These are phyloP conservation scores for Hoplias malabaricus DNA, from an alignment of 2,113 vertebrate genomes.

Conservation along the genomic window DNA sequence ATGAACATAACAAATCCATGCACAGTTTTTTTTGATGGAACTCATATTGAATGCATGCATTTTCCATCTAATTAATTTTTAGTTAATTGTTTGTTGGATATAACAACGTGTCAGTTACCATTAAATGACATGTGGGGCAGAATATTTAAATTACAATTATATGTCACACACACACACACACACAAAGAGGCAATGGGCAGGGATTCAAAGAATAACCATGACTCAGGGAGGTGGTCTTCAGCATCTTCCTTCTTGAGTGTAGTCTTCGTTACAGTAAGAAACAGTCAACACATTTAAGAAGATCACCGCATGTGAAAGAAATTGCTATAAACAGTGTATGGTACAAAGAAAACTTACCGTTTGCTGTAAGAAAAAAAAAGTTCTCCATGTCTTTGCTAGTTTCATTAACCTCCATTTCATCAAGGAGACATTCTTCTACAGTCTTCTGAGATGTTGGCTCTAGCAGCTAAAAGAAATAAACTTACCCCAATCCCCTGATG, in stretches of 20 bases:
- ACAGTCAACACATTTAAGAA: not conserved
- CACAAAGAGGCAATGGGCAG: no score
- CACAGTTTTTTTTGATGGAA: no score
- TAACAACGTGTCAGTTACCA: no score
- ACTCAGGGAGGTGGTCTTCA: not conserved
- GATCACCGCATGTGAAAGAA: not conserved
- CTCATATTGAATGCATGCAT: no score
- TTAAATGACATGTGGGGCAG: no score
- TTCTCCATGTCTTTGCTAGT: not conserved
- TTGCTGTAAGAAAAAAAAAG: not conserved
- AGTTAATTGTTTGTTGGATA: no score
- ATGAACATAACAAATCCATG: no score
- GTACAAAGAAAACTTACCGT: not conserved
- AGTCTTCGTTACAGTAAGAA: not conserved
- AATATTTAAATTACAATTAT: no score
- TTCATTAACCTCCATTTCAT: not conserved
- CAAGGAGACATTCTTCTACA: not conserved
- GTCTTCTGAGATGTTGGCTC: not conserved
- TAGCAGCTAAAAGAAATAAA: not conserved
- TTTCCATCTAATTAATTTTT: no score
- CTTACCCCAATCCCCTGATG: not conserved
- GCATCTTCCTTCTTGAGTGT: not conserved
- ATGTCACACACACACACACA: no score
- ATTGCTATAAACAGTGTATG: not conserved
- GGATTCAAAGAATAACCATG: no score